phyloP scores from a whole-genome alignment of 2,797 vertebrate genomes.

The Naso thynnoides region DNA sequence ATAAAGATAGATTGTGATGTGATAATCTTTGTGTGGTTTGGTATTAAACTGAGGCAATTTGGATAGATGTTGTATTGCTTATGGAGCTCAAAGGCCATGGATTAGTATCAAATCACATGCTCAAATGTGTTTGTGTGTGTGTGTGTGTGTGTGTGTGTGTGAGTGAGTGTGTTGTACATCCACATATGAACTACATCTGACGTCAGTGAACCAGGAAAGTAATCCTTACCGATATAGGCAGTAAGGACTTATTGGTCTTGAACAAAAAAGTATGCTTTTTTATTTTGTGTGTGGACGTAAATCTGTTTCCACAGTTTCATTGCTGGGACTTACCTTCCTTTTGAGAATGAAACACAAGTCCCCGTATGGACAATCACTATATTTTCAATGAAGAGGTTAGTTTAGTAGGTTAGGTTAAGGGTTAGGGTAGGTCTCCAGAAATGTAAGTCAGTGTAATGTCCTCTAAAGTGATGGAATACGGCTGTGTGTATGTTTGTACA shows the following conservation, averaged over 20 bases:
- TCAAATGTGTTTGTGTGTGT: constrained; percentile 35
- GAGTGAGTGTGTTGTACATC: background rate
- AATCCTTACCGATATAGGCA: constrained; percentile 9
- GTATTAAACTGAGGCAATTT: constrained; percentile 48
- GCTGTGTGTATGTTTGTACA: constrained; percentile 19
- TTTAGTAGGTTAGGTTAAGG: too few relatives aligned
- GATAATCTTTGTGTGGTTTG: constrained; percentile 51
- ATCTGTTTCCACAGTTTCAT: background rate
- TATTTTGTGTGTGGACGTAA: constrained; percentile 2
- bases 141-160: constrained; percentile 1
- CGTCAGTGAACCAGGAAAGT: constrained; percentile 19
- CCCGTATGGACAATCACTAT: background rate
- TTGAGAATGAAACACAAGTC: background rate
- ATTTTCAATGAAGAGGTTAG: background rate
- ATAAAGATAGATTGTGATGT: constrained; percentile 37
- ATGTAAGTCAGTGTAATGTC: background rate
- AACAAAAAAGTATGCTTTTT: constrained; percentile 1
- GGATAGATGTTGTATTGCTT: constrained; percentile 27
- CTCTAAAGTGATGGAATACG: background rate
- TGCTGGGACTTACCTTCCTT: background rate
- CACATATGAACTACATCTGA: constrained; percentile 5
- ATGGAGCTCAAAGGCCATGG: constrained; percentile 25
- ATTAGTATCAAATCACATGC: constrained; percentile 44
- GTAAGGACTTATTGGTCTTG: background rate
- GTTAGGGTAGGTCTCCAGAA: background rate